A percentile compares a stretch with the other conserved stretches of the same genome.
These are phyloP conservation scores for Cephalopholis sonnerati DNA, from an alignment of 2,113 vertebrate genomes.

Conservation along the genomic window DNA sequence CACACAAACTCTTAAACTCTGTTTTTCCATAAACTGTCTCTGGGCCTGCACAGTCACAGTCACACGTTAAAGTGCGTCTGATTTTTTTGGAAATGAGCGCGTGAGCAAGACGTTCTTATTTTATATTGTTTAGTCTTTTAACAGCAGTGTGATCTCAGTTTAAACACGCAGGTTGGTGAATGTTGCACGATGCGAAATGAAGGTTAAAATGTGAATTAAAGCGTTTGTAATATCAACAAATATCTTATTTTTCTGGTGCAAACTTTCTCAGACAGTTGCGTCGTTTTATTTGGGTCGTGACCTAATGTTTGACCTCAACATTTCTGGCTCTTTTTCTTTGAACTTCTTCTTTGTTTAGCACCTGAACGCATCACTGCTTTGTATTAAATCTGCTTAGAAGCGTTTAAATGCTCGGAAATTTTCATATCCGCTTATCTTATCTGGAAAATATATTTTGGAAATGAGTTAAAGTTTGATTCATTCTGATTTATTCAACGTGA, in stretches of 20 bases:
- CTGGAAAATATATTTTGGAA: too few species aligned
- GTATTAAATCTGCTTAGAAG: neutral
- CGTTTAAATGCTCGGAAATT: neutral
- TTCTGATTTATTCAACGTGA: neutral
- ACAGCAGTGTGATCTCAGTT: neutral
- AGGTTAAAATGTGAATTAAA: neutral
- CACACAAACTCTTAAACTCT: neutral
- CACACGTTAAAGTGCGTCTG: neutral
- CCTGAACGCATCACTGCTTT: neutral
- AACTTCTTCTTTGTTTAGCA: neutral
- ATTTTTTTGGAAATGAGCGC: neutral
- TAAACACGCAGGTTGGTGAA: neutral
- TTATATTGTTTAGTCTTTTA: neutral
- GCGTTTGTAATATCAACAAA: neutral
- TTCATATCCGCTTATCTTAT: neutral
- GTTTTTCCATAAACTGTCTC: neutral
- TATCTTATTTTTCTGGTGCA: too few species aligned
- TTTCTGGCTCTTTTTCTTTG: neutral
- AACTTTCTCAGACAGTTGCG: neutral
- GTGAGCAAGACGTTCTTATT: neutral
- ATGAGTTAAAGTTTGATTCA: neutral
- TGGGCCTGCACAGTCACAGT: conserved; percentile 1
- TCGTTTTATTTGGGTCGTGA: neutral
- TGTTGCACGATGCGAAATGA: fast-evolving
- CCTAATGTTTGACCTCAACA: conserved; percentile 24